Evolutionary conservation across 1,140 invertebrate genomes (phyloP).

Genomic region (Trichoplusia ni): DNA sequence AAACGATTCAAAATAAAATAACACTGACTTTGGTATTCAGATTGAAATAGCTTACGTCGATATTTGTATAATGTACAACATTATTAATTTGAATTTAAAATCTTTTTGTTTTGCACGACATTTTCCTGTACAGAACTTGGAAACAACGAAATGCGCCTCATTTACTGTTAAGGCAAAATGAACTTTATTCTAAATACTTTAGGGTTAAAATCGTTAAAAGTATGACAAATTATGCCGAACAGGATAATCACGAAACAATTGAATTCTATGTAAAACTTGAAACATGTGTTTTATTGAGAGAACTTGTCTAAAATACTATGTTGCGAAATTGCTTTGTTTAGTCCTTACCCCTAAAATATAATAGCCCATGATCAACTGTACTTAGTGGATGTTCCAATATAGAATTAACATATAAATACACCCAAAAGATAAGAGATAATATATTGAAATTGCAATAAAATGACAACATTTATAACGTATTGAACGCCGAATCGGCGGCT

Average conservation of each 20-base stretch:
- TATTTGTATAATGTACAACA: not conserved
- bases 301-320: too few relatives aligned
- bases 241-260: slow-evolving; percentile 10
- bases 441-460: too few relatives aligned
- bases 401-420: too few relatives aligned
- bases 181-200: not conserved
- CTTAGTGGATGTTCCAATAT: too few relatives aligned
- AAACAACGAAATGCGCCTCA: not conserved
- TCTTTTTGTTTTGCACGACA: not conserved
- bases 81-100: slow-evolving; percentile 9
- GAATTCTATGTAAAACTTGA: not conserved
- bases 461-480: too few relatives aligned
- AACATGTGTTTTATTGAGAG: too few relatives aligned
- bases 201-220: not conserved
- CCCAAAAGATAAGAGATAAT: too few relatives aligned
- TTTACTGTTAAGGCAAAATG: not conserved
- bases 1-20: not conserved
- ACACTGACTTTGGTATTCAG: too few relatives aligned
- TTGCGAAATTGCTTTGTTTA: too few relatives aligned
- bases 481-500: too few relatives aligned
- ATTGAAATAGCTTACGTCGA: slow-evolving; percentile 1
- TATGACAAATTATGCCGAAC: not conserved
- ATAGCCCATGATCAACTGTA: too few relatives aligned
- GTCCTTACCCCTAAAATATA: too few relatives aligned
- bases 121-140: slow-evolving; percentile 6